Conservation (phyloP, 2,113 vertebrate species). For the Psephotus haematonotus region DNA sequence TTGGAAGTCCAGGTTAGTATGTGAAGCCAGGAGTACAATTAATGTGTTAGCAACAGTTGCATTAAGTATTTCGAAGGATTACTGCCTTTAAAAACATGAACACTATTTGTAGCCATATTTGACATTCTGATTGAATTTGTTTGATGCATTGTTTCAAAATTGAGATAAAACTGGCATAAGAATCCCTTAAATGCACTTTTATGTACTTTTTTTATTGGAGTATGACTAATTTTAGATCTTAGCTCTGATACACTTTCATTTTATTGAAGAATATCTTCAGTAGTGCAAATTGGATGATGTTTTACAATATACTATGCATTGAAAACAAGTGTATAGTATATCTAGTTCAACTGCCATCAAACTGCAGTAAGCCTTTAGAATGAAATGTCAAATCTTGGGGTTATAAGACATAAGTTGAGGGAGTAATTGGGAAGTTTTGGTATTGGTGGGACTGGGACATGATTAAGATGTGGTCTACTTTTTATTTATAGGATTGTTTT, state of each 20-base stretch:
- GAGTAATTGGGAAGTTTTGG: slow-evolving; percentile 52
- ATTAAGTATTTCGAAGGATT: slow-evolving; percentile 73
- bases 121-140: slow-evolving; percentile 69
- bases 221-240: slow-evolving; percentile 75
- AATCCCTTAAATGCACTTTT: slow-evolving; percentile 79
- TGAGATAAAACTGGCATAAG: slow-evolving; percentile 73
- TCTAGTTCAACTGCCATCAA: slow-evolving; percentile 53
- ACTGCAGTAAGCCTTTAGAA: slow-evolving; percentile 49
- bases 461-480: slow-evolving; percentile 54
- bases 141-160: slow-evolving; percentile 72
- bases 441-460: slow-evolving; percentile 57
- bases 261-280: slow-evolving; percentile 66
- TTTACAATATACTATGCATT: neutral
- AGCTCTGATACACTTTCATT: slow-evolving; percentile 67
- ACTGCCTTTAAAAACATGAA: slow-evolving; percentile 69
- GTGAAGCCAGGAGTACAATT: slow-evolving; percentile 71
- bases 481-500: slow-evolving; percentile 66
- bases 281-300: slow-evolving; percentile 46
- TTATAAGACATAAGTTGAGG: slow-evolving; percentile 12
- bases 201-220: slow-evolving; percentile 77
- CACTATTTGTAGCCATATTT: slow-evolving; percentile 69
- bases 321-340: slow-evolving; percentile 29
- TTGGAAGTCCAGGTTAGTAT: slow-evolving; percentile 75
- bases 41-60: slow-evolving; percentile 71
- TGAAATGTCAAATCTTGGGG: slow-evolving; percentile 35